These are phyloP conservation scores for Tiliacea citrago DNA, from an alignment of 2,888 invertebrate genomes.

Conservation along the genomic window DNA sequence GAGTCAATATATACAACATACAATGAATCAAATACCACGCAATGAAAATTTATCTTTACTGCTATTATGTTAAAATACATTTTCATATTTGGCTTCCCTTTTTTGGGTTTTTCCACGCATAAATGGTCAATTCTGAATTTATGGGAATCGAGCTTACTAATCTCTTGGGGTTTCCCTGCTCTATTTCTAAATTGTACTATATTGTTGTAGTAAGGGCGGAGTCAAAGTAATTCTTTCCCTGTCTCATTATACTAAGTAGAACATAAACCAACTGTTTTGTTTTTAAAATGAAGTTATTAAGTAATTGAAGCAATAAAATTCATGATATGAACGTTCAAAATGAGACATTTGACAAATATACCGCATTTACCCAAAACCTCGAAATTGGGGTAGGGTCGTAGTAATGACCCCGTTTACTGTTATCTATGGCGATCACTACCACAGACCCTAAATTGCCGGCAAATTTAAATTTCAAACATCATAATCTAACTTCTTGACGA, in stretches of 20 bases:
- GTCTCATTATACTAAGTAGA: conserved; percentile 77
- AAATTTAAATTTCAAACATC: conserved; percentile 88
- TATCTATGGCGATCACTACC: conserved; percentile 85
- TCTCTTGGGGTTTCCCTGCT: conserved; percentile 78
- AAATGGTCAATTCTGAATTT: conserved; percentile 84
- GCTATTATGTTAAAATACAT: conserved; percentile 62
- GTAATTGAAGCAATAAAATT: conserved; percentile 84
- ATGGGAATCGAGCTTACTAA: conserved; percentile 81
- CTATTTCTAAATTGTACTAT: conserved; percentile 81
- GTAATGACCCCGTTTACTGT: conserved; percentile 87
- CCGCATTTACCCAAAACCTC: conserved; percentile 79
- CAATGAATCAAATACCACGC: conserved; percentile 16
- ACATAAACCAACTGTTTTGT: conserved; percentile 71
- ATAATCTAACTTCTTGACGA: conserved; percentile 83
- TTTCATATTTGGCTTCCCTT: conserved; percentile 56
- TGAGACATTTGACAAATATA: conserved; percentile 84
- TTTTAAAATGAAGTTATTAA: conserved; percentile 79
- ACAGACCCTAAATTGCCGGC: conserved; percentile 81
- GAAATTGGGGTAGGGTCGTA: conserved; percentile 81
- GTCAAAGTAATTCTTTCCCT: conserved; percentile 74
- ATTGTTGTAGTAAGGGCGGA: conserved; percentile 76
- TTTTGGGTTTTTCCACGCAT: conserved; percentile 75
- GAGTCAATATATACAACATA: conserved; percentile 52
- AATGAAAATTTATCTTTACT: conserved; percentile 63
- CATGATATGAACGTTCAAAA: conserved; percentile 77